Conservation (phyloP, 2,113 vertebrate species). For the Tupaia tana region DNA sequence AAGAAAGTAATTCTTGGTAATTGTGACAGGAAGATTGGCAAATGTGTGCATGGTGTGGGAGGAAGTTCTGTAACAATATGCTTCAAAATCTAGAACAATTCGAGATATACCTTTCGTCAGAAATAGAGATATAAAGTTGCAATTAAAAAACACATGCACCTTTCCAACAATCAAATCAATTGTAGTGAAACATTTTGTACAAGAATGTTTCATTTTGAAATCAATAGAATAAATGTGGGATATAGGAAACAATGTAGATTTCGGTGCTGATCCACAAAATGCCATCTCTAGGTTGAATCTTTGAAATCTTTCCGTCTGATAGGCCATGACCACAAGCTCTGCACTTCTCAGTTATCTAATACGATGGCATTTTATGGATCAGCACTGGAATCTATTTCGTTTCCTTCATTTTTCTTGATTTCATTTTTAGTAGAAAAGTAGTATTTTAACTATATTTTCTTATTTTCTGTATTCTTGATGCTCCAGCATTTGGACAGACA, state of each 20-base stretch:
- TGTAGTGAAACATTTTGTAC: background rate
- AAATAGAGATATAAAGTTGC: background rate
- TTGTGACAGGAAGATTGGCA: background rate
- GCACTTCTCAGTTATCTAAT: background rate
- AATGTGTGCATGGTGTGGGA: background rate
- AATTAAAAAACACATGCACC: background rate
- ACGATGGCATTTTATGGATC: background rate
- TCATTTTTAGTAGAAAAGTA: background rate
- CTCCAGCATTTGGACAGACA: background rate
- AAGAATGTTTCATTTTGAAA: background rate
- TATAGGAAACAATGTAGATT: no score
- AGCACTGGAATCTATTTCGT: background rate
- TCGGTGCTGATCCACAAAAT: no score
- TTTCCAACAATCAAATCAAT: background rate
- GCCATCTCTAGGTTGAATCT: background rate
- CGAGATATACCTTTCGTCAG: background rate
- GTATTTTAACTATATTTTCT: background rate
- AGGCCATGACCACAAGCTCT: background rate
- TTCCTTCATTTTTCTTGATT: background rate
- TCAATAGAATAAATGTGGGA: no score
- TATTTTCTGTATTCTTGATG: background rate
- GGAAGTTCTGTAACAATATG: background rate
- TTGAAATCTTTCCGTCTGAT: background rate
- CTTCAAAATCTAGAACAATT: background rate
- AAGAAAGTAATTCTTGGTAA: background rate